A percentile compares a stretch with the other conserved stretches of the same genome.
Evolutionary conservation across 2,888 invertebrate genomes (phyloP).

Genomic region (Eupithecia subfuscata): DNA sequence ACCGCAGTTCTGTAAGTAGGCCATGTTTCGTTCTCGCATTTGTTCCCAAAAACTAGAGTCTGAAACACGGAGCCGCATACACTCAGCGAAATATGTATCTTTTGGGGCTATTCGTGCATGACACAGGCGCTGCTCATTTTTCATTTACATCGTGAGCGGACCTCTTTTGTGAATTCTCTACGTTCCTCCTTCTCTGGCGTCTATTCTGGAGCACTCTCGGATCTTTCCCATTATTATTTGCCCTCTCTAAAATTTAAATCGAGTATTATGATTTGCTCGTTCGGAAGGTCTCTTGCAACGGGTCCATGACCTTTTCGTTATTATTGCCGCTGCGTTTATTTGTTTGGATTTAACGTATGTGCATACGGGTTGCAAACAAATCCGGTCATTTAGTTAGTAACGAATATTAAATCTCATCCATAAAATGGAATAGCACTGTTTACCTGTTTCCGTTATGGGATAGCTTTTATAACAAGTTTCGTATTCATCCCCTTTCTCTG

Average conservation of each 20-base stretch:
- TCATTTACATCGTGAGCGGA: constrained; percentile 40
- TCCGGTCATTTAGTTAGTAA: constrained; percentile 7
- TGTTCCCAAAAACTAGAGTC: constrained; percentile 41
- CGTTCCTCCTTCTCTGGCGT: constrained; percentile 32
- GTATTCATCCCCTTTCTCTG: constrained; percentile 48
- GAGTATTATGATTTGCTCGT: constrained; percentile 35
- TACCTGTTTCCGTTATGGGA: constrained; percentile 45
- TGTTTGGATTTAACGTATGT: neutral
- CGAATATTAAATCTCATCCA: constrained; percentile 39
- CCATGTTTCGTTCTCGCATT: constrained; percentile 53
- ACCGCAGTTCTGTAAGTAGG: constrained; percentile 69
- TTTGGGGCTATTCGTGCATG: constrained; percentile 31
- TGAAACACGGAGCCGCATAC: constrained; percentile 35
- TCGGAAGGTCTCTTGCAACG: constrained; percentile 40
- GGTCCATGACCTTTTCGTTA: constrained; percentile 41
- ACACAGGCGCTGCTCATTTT: constrained; percentile 43
- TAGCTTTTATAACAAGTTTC: constrained; percentile 44
- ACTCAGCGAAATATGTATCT: constrained; percentile 45
- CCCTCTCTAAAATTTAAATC: constrained; percentile 38
- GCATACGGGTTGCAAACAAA: constrained; percentile 35
- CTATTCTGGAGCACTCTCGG: constrained; percentile 30
- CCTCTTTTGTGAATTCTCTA: constrained; percentile 42
- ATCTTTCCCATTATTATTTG: constrained; percentile 35
- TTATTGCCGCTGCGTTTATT: constrained; percentile 40
- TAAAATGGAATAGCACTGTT: constrained; percentile 49